These are phyloP conservation scores for Syrphus vitripennis DNA, from an alignment of 2,888 invertebrate species.

Conservation along the genomic window DNA sequence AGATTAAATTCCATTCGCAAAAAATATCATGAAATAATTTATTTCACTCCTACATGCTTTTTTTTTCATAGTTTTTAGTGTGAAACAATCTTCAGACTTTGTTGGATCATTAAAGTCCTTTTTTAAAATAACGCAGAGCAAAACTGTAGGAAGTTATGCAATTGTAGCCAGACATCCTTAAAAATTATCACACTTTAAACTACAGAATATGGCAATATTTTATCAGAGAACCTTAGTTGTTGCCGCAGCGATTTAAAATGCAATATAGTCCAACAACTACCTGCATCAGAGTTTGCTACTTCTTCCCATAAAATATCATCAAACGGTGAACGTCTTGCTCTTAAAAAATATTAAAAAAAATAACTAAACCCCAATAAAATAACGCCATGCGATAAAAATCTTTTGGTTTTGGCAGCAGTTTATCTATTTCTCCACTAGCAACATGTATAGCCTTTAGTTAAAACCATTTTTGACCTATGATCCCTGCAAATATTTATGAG, in stretches of 20 bases:
- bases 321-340: background rate
- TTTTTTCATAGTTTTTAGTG: too few species aligned
- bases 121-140: background rate
- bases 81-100: background rate
- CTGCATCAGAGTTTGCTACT: background rate
- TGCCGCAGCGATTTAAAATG: background rate
- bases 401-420: slow-evolving; percentile 25
- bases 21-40: too few species aligned
- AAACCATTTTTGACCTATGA: slow-evolving; percentile 46
- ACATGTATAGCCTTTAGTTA: slow-evolving; percentile 21
- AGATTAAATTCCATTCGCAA: too few species aligned
- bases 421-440: slow-evolving; percentile 31
- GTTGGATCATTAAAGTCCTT: background rate
- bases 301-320: slow-evolving; percentile 3
- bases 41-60: too few species aligned
- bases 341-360: slow-evolving; percentile 41
- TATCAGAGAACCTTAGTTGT: background rate
- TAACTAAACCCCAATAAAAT: slow-evolving; percentile 29
- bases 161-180: background rate
- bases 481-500: slow-evolving; percentile 54
- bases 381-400: slow-evolving; percentile 43
- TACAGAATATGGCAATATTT: background rate
- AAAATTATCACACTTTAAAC: background rate
- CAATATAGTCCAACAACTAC: background rate
- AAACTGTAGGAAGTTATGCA: background rate